Evolutionary conservation across 1,140 invertebrate genomes (phyloP), one percentile per base, ranked within the genome.

Genomic region (Spodoptera frugiperda): DNA sequence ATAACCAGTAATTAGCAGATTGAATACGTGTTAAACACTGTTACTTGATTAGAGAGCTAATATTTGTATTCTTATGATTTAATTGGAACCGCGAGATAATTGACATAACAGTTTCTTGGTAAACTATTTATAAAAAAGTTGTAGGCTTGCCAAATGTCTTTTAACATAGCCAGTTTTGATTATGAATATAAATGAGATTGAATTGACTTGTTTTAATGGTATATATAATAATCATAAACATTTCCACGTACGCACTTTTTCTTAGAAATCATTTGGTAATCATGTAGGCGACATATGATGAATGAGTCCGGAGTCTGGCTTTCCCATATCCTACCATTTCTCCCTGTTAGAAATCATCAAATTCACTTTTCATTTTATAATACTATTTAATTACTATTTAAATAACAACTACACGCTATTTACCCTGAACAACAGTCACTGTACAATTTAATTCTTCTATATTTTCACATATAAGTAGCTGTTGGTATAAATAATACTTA

Each of bases 401-500:
- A 25, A 25, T 25, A 25, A 25, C 3, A 25, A 1, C 5, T 25
- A 25, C 3, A 25, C 0, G 25, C 25, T 4, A 39, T 39, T 39
- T 4, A 39, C 5, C 1, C 6, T 39, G 0, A 0, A 10, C 8
- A 15, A 48, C 48, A 5, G n/a, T 0, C 3, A 54, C 51, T 25
- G 19, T 39, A 12, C 49, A 53, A 30, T 67, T 54, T 54, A 11
- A 12, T 21, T 3, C 21, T 77, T 79, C 76, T 85, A 33, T 77
- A 76, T 82, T 80, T 78, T 25, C 77, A 59, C 65, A 49, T 78
- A 67, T 82, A 83, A 84, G 82, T 84, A 84, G 82, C 76, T 80
- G 78, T 81, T 83, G 82, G 83, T 87, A 86, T 84, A 84, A 87
- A 88, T 86, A 86, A 87, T 83, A 81, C 79, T 55, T 53, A 83